Conservation (phyloP, 35 echinoderm and acorn worm species). For the Ptychodera flava region DNA sequence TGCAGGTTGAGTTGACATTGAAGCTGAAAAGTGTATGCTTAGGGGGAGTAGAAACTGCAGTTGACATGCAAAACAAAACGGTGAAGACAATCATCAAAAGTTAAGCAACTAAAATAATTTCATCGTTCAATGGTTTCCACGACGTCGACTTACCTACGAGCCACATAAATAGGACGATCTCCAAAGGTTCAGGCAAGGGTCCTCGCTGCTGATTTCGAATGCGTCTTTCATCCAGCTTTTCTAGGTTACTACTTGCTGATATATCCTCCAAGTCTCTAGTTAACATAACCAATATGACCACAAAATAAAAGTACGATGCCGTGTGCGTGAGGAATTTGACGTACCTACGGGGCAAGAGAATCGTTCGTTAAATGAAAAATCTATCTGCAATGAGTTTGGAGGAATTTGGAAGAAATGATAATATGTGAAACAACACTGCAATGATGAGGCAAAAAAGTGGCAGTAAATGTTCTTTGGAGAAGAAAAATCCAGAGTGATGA, state of each 20-base stretch:
- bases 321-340: neutral
- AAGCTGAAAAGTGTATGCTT: too few relatives aligned
- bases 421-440: neutral
- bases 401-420: neutral
- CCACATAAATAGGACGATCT: neutral
- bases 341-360: too few relatives aligned
- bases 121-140: too few relatives aligned
- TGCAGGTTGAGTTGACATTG: too few relatives aligned
- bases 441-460: neutral
- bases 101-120: too few relatives aligned
- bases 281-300: neutral
- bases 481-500: neutral
- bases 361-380: too few relatives aligned
- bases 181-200: neutral
- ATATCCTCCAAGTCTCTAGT: neutral
- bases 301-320: neutral
- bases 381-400: neutral
- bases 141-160: neutral
- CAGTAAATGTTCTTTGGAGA: neutral
- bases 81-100: too few relatives aligned
- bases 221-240: neutral
- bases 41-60: too few relatives aligned
- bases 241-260: neutral
- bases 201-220: neutral
- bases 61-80: too few relatives aligned